These are phyloP conservation scores for Hesperophylax magnus DNA, from an alignment of 1,140 invertebrate species.

Conservation along the genomic window DNA sequence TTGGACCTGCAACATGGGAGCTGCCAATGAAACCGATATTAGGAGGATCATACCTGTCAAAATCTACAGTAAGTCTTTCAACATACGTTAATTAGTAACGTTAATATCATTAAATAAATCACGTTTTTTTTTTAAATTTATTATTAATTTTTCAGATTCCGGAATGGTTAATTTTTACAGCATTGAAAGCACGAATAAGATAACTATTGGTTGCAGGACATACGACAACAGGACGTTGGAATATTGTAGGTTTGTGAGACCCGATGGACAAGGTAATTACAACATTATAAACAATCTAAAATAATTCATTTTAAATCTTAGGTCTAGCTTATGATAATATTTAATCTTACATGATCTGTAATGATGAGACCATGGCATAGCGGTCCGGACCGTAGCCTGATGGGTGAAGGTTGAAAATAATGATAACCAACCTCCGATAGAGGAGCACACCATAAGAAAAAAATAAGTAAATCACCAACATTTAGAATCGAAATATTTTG, in stretches of 20 bases:
- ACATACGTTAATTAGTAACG: not conserved
- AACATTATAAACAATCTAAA: not conserved
- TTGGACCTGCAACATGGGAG: constrained; percentile 51
- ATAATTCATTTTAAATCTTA: not conserved
- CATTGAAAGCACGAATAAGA: not conserved
- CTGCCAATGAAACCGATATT: not conserved
- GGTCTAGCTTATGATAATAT: not conserved
- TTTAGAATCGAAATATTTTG: no score
- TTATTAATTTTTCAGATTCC: constrained; percentile 9
- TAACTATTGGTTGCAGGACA: constrained; percentile 44
- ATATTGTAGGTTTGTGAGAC: constrained; percentile 54
- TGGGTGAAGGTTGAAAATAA: no score
- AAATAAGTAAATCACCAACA: no score
- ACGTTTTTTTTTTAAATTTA: constrained; percentile 1
- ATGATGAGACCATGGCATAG: no score
- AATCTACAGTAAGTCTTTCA: constrained; percentile 38
- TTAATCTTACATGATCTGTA: no score
- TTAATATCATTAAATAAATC: no score
- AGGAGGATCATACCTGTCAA: constrained; percentile 24
- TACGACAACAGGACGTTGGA: constrained; percentile 51
- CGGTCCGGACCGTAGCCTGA: no score
- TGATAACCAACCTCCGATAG: no score
- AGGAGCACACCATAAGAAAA: no score
- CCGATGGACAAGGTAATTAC: constrained; percentile 49
- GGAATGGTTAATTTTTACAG: not conserved